A percentile compares a stretch with the other conserved stretches of the same genome.
These are phyloP conservation scores for Charanyca ferruginea DNA, from an alignment of 2,888 invertebrate genomes.

Conservation along the genomic window DNA sequence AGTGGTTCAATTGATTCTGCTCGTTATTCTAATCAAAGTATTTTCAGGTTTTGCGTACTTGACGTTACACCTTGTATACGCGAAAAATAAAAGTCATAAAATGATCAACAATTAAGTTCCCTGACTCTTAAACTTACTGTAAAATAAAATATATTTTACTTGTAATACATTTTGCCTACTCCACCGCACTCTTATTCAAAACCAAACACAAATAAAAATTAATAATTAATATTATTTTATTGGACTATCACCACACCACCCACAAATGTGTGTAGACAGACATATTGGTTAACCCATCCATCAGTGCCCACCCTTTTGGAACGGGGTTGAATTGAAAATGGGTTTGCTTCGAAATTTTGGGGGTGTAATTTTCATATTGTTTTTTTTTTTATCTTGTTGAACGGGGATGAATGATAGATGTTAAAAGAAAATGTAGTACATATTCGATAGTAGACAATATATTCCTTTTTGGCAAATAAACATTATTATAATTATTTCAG, in stretches of 20 bases:
- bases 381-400: not conserved
- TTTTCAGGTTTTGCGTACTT: too few relatives aligned
- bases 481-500: too few relatives aligned
- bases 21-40: too few relatives aligned
- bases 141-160: too few relatives aligned
- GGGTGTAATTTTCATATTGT: slow-evolving; percentile 15
- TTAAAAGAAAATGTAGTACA: not conserved
- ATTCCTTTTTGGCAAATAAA: too few relatives aligned
- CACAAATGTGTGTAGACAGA: slow-evolving; percentile 47
- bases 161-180: slow-evolving; percentile 18
- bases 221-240: slow-evolving; percentile 68
- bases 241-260: slow-evolving; percentile 56
- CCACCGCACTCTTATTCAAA: slow-evolving; percentile 20
- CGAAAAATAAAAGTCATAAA: too few relatives aligned
- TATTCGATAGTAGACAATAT: too few relatives aligned
- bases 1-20: too few relatives aligned
- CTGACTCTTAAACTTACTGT: too few relatives aligned
- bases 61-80: too few relatives aligned
- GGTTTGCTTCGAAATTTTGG: not conserved
- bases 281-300: slow-evolving; percentile 50
- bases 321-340: slow-evolving; percentile 36
- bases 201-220: slow-evolving; percentile 47
- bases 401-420: not conserved
- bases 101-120: too few relatives aligned
- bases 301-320: slow-evolving; percentile 55